Percentiles rank a stretch among this genome's conserved stretches.
These are phyloP conservation scores for Lordiphosa stackelbergi DNA, from an alignment of 1,140 invertebrate genomes.

Conservation along the genomic window DNA sequence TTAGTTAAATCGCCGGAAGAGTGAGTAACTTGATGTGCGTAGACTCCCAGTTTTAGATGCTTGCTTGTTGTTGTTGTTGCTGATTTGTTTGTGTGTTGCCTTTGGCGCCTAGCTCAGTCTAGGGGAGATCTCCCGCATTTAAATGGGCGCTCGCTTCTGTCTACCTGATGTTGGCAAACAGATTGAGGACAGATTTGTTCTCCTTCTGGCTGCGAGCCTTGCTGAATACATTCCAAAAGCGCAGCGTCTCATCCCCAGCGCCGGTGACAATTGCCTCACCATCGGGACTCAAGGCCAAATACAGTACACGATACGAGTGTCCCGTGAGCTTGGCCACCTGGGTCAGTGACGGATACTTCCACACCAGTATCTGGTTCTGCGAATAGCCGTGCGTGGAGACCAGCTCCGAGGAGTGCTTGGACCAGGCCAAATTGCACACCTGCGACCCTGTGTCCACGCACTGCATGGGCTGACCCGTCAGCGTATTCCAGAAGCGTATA, in stretches of 20 bases:
- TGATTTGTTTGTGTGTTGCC: constrained; percentile 29
- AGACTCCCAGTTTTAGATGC: constrained; percentile 3
- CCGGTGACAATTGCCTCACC: constrained; percentile 99
- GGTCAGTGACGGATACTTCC: constrained; percentile 98
- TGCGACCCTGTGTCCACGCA: constrained; percentile 99
- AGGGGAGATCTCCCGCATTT: background rate
- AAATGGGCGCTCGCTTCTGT: background rate
- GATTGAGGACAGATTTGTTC: constrained; percentile 96
- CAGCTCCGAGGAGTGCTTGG: constrained; percentile 97
- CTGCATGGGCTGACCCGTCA: constrained; percentile 99
- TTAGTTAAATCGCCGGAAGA: background rate
- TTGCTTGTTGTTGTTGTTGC: constrained; percentile 7
- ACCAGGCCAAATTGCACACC: constrained; percentile 99
- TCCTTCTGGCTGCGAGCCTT: constrained; percentile 97
- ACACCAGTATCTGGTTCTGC: constrained; percentile 99
- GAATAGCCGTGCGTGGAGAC: constrained; percentile 99
- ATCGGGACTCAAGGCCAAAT: constrained; percentile 98
- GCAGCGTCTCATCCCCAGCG: constrained; percentile 98
- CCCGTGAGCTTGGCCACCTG: constrained; percentile 98
- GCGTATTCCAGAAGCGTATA: constrained; percentile 99
- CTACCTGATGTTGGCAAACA: constrained; percentile 85
- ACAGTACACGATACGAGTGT: constrained; percentile 97
- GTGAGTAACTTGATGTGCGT: constrained; percentile 6
- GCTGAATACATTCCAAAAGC: constrained; percentile 99
- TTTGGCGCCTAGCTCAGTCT: constrained; percentile 68